Evolutionary conservation across 92 coral and sea anemone species (phyloP), one percentile per base, ranked within the genome.

Genomic region (Chrysogorgia sp.): DNA sequence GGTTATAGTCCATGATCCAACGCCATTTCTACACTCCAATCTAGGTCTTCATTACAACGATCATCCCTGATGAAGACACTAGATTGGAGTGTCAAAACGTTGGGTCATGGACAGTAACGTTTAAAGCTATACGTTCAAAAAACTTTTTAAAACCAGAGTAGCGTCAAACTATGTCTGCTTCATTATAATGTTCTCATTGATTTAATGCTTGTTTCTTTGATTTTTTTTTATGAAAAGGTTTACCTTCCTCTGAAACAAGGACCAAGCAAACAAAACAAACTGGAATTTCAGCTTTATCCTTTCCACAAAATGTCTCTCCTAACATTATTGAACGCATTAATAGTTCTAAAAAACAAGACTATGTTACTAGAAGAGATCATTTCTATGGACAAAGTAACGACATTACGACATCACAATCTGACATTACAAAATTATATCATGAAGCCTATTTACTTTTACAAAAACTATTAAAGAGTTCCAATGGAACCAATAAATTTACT

Each of bases 401-500:
- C 2, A 2, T 47, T 47, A 7, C 53, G n/a, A 47, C 53, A 15
- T 47, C n/a, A 15, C 53, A 47, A 47, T n/a, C n/a, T n/a, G 15
- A 15, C n/a, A 47, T 15, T 47, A 12, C 7, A 15, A 47, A 55
- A 0, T 52, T 71, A 30, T 52, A 71, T 71, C 78, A 71, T 52
- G 78, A 50, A 32, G 78, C 78, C 7, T 71, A 34, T 55, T 52
- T 71, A 31, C 78, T 71, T 13, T 26, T 53, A 3, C 31, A 55
- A 55, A 58, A 55, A 13, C 49, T 71, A 8, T 25, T 50, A 55
- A 52, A 71, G 32, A 40, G 61, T 15, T 1, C 22, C 52, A 71
- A 71, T 19, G 23, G 29, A 15, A 23, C 63, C 17, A 31, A 57
- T 57, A 29, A 6, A 23, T 30, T 64, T 29, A 8, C 3, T 28